These are phyloP conservation scores for Tachysurus fulvidraco DNA, from an alignment of 2,113 vertebrate genomes.

Conservation along the genomic window DNA sequence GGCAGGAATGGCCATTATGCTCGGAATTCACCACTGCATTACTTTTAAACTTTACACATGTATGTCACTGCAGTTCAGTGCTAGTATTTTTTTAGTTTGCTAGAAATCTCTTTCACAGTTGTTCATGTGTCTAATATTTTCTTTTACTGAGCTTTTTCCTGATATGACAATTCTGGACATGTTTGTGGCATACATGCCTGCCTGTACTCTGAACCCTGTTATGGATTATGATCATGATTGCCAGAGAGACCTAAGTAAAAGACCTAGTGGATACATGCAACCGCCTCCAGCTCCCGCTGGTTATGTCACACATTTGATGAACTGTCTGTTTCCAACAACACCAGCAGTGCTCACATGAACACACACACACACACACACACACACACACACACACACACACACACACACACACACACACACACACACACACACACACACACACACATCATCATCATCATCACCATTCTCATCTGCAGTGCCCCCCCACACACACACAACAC, in stretches of 20 bases:
- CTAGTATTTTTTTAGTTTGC: not conserved
- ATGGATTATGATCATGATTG: slow-evolving; percentile 1
- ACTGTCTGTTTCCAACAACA: not conserved
- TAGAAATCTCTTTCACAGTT: not conserved
- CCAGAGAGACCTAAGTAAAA: not conserved
- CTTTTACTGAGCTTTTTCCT: not conserved
- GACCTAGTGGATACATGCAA: not conserved
- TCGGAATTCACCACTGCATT: not conserved
- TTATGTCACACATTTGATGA: slow-evolving; percentile 1
- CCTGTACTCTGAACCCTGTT: not conserved
- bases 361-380: slow-evolving; percentile 13
- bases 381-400: slow-evolving; percentile 10
- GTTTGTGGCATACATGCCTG: not conserved
- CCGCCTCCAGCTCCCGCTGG: not conserved
- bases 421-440: not conserved
- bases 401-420: slow-evolving; percentile 15
- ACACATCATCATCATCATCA: no score
- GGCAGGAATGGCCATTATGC: not conserved
- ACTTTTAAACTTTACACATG: not conserved
- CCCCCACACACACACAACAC: slow-evolving; percentile 15
- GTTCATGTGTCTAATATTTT: not conserved
- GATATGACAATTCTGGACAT: slow-evolving; percentile 11
- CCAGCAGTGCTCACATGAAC: not conserved
- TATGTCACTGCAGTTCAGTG: not conserved
- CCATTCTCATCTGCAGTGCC: not conserved